Conservation (phyloP, 2,113 vertebrate species). For the Trinectes maculatus region DNA sequence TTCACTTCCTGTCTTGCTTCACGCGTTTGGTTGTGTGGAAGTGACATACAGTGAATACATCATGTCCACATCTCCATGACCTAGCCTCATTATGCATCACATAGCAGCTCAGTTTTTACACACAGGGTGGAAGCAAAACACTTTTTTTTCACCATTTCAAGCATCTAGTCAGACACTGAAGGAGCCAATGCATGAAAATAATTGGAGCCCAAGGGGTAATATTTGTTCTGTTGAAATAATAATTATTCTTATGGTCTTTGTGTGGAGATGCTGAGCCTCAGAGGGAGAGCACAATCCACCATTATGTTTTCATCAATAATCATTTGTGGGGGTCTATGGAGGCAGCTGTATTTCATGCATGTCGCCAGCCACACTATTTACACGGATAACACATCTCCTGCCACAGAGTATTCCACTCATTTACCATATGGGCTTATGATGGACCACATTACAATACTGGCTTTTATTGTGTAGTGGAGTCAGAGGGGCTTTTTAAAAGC, state of each 20-base stretch:
- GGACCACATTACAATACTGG: constrained; percentile 8
- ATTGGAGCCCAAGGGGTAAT: constrained; percentile 86
- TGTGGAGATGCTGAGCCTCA: constrained; percentile 73
- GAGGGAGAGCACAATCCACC: constrained; percentile 69
- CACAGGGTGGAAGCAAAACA: constrained; percentile 55
- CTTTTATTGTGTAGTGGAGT: not conserved
- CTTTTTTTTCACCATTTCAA: constrained; percentile 45
- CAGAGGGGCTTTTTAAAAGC: not conserved
- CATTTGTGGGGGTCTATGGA: constrained; percentile 65
- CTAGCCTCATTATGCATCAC: constrained; percentile 29
- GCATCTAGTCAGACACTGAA: constrained; percentile 73
- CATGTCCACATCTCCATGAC: constrained; percentile 25
- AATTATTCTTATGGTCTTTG: constrained; percentile 82
- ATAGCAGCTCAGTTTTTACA: constrained; percentile 35
- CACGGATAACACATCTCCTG: constrained; percentile 36
- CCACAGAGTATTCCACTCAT: constrained; percentile 13
- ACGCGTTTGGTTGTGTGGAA: not conserved
- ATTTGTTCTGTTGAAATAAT: constrained; percentile 86
- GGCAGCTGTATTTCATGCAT: constrained; percentile 66
- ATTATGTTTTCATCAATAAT: constrained; percentile 80
- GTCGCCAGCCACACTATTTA: constrained; percentile 53
- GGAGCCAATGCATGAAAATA: constrained; percentile 85
- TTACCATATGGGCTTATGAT: constrained; percentile 33
- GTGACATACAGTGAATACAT: constrained; percentile 8
- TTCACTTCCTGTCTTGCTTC: not conserved